Base-by-base conservation (phyloP, 2,888 invertebrate species). In the Carterocephalus palaemon region DNA sequence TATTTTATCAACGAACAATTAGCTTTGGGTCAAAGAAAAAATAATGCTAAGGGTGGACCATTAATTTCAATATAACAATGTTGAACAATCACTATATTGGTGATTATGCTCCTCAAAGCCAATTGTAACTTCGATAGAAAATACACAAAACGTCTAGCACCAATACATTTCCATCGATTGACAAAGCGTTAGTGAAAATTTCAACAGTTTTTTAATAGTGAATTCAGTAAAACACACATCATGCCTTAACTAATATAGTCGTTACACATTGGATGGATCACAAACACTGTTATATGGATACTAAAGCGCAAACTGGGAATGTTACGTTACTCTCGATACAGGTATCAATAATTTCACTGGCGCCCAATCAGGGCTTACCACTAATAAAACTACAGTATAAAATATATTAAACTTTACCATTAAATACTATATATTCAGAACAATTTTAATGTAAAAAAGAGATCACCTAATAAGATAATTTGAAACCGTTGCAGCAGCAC, bases 241-340 rank as follows among this genome's bases (percentile, higher is more conserved):
- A 84, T 86, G 85, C 85, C 78, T 79, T 81, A 83, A 58, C 64
- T 78, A 80, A 68, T 62, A 64, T 63, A 75, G 62, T 70, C 71
- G 74, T 72, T 76, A 76, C 45, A 45, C 68, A 67, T 72, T 79
- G 80, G 79, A 85, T 84, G 80, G 84, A 83, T 81, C 84, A 84
- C 85, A 84, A 83, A 81, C 81, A 79, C 67, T 80, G 80, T 84
- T 83, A 80, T 70, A 54, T 31, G 37, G 62, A 76, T 75, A 83
- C 74, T 75, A 72, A 83, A 83, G 81, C 80, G 64, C 83, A 83
- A 73, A 83, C 82, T 75, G 76, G 85, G 83, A 84, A 86, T 85
- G 85, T 85, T 80, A 80, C 70, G 79, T 77, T 74, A 70, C 70
- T 70, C 28, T 71, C 54, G 57, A 76, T 77, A 86, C 85, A 86